phyloP scores from a whole-genome alignment of 2,888 invertebrate genomes.

The Myathropa florea region DNA sequence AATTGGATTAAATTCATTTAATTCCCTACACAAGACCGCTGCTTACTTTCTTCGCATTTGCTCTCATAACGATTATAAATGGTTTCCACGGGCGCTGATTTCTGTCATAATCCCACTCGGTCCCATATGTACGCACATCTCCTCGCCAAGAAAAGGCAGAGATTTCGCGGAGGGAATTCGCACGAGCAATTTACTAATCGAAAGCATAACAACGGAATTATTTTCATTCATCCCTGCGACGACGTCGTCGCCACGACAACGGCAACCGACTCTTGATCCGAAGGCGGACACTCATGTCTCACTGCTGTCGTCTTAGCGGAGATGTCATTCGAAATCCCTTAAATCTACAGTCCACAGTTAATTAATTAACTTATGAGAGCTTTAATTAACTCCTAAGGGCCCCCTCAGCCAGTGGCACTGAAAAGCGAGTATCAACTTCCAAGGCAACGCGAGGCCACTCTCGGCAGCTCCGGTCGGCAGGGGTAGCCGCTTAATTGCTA shows the following conservation, averaged over 20 bases:
- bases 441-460: neutral
- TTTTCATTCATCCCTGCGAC: neutral
- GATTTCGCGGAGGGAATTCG: constrained; percentile 34
- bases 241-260: neutral
- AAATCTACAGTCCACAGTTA: neutral
- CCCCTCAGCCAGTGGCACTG: neutral
- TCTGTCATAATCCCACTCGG: constrained; percentile 2
- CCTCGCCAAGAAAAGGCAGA: neutral
- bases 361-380: neutral
- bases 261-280: neutral
- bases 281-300: neutral
- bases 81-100: constrained; percentile 16
- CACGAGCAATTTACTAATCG: constrained; percentile 58
- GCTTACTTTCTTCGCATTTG: neutral
- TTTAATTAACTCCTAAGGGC: neutral
- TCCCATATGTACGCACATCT: neutral
- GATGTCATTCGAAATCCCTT: neutral
- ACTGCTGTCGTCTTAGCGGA: too few relatives aligned
- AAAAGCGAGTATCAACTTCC: neutral
- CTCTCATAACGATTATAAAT: constrained; percentile 47
- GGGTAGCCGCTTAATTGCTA: neutral
- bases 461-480: neutral
- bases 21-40: neutral
- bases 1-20: constrained; percentile 47
- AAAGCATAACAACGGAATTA: constrained; percentile 18